These are phyloP conservation scores for Hypsibius dujardini DNA, from an alignment of 1,140 invertebrate species.

Conservation along the genomic window DNA sequence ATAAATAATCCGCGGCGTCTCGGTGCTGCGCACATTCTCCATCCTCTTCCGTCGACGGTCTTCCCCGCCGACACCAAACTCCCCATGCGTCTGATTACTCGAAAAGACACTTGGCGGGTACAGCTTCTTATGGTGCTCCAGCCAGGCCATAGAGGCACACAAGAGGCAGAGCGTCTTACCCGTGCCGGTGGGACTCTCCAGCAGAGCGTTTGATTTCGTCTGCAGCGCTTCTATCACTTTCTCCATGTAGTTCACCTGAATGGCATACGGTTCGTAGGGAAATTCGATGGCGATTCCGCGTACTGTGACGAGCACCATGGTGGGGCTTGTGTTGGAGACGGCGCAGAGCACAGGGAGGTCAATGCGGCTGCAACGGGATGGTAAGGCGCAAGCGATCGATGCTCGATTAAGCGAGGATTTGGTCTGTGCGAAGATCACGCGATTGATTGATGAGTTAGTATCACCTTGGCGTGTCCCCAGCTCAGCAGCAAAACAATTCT, in stretches of 20 bases:
- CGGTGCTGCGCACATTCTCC: constrained; percentile 13
- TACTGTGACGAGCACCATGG: too few relatives aligned
- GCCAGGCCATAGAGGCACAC: constrained; percentile 79
- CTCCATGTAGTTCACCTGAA: constrained; percentile 76
- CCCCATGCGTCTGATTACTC: neutral
- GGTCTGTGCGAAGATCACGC: too few relatives aligned
- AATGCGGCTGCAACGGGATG: too few relatives aligned
- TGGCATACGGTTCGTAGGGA: constrained; percentile 82
- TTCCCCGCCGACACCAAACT: neutral
- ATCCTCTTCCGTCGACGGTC: neutral
- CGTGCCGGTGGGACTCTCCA: constrained; percentile 91
- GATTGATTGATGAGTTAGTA: too few relatives aligned
- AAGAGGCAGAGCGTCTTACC: constrained; percentile 88
- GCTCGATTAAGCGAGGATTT: too few relatives aligned
- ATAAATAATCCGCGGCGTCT: constrained; percentile 48
- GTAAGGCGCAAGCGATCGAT: too few relatives aligned
- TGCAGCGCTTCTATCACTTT: constrained; percentile 76
- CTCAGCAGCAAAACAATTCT: too few relatives aligned
- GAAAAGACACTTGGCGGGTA: neutral
- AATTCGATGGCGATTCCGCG: constrained; percentile 59
- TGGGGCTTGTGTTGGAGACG: too few relatives aligned
- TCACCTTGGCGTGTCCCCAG: too few relatives aligned
- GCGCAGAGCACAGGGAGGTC: too few relatives aligned
- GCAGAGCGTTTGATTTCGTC: constrained; percentile 61
- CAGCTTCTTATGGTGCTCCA: constrained; percentile 37